Conservation (phyloP, 2,113 vertebrate genomes). For the Pithys albifrons region DNA sequence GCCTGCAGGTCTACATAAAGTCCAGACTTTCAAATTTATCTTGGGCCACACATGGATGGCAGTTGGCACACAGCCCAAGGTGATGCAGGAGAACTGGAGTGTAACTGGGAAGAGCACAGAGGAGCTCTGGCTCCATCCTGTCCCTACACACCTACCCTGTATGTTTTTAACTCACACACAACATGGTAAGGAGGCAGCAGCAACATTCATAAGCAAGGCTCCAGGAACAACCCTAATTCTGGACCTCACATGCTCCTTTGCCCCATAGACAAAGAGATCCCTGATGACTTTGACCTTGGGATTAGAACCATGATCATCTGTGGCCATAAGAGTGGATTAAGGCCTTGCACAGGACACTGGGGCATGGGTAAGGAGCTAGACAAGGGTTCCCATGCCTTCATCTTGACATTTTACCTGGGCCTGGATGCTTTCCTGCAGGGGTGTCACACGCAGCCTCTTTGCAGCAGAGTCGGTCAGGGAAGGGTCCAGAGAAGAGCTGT, state of each 20-base stretch:
- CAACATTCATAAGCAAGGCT: neutral
- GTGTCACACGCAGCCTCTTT: slow-evolving; percentile 71
- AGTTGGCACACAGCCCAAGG: neutral
- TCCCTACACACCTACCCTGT: neutral
- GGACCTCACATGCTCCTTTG: neutral
- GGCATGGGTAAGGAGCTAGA: neutral
- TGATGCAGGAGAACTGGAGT: neutral
- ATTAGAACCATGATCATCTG: neutral
- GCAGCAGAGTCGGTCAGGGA: slow-evolving; percentile 48
- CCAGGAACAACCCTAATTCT: neutral
- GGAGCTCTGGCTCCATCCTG: neutral
- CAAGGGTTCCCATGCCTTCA: neutral
- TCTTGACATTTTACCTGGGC: slow-evolving; percentile 78
- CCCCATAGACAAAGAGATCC: neutral
- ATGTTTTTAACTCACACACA: neutral
- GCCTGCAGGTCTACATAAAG: neutral
- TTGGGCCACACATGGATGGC: neutral
- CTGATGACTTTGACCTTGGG: neutral
- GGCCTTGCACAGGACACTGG: neutral
- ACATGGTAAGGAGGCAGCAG: neutral
- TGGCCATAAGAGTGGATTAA: neutral
- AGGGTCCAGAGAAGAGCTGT: slow-evolving; percentile 82
- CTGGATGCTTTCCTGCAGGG: slow-evolving; percentile 83
- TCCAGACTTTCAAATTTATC: neutral
- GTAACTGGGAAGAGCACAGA: neutral